These are phyloP conservation scores for Chrysochloris asiatica DNA, from an alignment of 2,113 vertebrate species.

Conservation along the genomic window DNA sequence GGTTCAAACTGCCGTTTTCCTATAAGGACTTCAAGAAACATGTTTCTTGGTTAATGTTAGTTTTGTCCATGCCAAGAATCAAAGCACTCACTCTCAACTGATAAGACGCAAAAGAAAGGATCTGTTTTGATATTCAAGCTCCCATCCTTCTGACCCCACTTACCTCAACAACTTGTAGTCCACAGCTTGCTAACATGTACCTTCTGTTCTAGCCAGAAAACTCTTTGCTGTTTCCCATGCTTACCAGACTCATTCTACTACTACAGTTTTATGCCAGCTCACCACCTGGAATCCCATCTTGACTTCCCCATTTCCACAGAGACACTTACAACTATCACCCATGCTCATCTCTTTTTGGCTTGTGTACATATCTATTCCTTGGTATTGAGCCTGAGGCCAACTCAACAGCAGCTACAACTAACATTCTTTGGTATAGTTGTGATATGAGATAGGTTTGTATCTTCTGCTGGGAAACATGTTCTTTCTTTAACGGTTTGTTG, in stretches of 20 bases:
- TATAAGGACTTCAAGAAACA: neutral
- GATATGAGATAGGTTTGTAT: rapidly evolving
- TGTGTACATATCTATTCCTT: rapidly evolving
- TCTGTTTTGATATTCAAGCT: neutral
- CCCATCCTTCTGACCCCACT: neutral
- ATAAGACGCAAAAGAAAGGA: neutral
- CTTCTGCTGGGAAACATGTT: rapidly evolving
- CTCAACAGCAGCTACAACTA: neutral
- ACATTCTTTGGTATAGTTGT: rapidly evolving
- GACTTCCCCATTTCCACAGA: rapidly evolving
- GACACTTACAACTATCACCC: rapidly evolving
- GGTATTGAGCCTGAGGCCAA: neutral
- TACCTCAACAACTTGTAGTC: neutral
- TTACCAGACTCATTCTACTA: neutral
- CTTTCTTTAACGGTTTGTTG: neutral
- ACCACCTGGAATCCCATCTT: rapidly evolving
- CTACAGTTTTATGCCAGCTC: rapidly evolving
- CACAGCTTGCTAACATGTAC: neutral
- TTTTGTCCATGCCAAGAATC: neutral
- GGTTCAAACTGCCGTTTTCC: constrained; percentile 12
- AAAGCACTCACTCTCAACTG: rapidly evolving
- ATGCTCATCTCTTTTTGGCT: too few relatives aligned
- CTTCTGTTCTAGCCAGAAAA: neutral
- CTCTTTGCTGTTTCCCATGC: rapidly evolving
- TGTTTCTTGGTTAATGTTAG: neutral